These are phyloP conservation scores for Umimayanthus kanabou DNA, from an alignment of 92 coral and sea anemone species.

Conservation along the genomic window DNA sequence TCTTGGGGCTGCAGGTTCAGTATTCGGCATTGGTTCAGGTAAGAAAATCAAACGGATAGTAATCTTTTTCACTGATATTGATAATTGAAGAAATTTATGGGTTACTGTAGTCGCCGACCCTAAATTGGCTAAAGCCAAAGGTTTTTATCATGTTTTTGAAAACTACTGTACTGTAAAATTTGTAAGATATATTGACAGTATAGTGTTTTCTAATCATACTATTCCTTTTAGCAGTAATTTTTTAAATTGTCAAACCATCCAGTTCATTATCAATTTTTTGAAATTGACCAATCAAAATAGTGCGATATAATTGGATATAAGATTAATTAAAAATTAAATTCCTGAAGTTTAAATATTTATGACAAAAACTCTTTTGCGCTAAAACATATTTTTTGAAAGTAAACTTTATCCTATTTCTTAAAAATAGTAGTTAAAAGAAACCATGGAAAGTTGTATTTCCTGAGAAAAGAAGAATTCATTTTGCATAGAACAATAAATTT, in stretches of 20 bases:
- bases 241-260: background rate
- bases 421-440: too few species aligned
- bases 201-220: too few species aligned
- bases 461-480: background rate
- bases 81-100: background rate
- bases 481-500: too few species aligned
- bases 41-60: conserved; percentile 1
- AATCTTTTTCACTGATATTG: too few species aligned
- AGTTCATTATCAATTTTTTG: background rate
- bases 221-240: too few species aligned
- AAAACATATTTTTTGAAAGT: too few species aligned
- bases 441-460: background rate
- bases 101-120: background rate
- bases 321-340: conserved; percentile 7
- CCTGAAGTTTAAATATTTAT: background rate
- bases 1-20: conserved; percentile 94
- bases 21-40: conserved; percentile 95
- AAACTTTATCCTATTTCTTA: background rate
- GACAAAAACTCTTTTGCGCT: background rate
- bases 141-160: background rate
- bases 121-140: background rate
- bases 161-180: background rate
- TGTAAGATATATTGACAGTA: too few species aligned
- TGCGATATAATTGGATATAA: background rate
- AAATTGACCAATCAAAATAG: background rate